Conservation (phyloP, 2,888 invertebrate species). For the Drosophila paramelanica region DNA sequence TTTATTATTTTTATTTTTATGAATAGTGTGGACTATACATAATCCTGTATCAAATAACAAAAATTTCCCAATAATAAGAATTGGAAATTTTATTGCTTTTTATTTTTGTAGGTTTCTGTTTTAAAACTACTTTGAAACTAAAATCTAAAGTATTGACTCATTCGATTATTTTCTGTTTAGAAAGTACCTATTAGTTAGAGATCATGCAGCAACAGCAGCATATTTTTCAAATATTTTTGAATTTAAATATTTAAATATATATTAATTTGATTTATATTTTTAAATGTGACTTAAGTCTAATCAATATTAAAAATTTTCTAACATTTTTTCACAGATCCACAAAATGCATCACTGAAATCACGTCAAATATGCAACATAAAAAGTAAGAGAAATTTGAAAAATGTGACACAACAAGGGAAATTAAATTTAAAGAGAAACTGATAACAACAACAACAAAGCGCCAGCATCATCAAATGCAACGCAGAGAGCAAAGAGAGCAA, state of each 20-base stretch:
- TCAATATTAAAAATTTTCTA: constrained; percentile 5
- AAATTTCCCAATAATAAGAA: too few relatives aligned
- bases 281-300: not conserved
- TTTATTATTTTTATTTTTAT: not conserved
- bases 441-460: constrained; percentile 4
- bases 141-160: too few relatives aligned
- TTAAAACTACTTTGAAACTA: too few relatives aligned
- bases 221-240: too few relatives aligned
- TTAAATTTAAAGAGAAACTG: constrained; percentile 15
- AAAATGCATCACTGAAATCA: constrained; percentile 48
- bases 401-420: constrained; percentile 36
- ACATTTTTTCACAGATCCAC: constrained; percentile 40
- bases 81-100: not conserved
- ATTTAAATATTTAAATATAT: too few relatives aligned
- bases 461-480: constrained; percentile 21
- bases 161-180: too few relatives aligned
- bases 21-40: too few relatives aligned
- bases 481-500: constrained; percentile 6
- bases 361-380: constrained; percentile 26
- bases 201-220: too few relatives aligned
- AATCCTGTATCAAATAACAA: too few relatives aligned
- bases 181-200: too few relatives aligned
- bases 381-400: constrained; percentile 36
- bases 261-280: constrained; percentile 1
- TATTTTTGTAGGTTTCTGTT: not conserved